Evolutionary conservation across 2,797 vertebrate species (phyloP).

Genomic region (Phyllotis vaccarum): DNA sequence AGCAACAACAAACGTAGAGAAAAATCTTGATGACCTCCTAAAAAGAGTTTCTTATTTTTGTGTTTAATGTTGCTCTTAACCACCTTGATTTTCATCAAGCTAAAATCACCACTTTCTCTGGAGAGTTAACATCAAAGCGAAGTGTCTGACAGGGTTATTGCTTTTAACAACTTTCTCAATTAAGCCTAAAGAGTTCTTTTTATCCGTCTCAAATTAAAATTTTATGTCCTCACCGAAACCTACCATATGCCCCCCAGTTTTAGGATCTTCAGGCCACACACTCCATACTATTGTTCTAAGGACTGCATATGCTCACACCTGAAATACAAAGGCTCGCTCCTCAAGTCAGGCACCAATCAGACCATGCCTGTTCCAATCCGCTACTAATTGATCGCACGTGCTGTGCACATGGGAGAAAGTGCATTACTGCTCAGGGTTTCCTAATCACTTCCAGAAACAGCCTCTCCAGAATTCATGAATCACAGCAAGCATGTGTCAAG

Average conservation of each 20-base stretch:
- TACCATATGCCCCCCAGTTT: constrained; percentile 66
- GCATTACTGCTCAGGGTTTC: neutral
- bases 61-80: neutral
- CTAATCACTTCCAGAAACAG: constrained; percentile 68
- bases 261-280: constrained; percentile 51
- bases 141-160: constrained; percentile 54
- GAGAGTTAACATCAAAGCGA: constrained; percentile 75
- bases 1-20: neutral
- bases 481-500: constrained; percentile 8
- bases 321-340: constrained; percentile 67
- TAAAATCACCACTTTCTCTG: constrained; percentile 12
- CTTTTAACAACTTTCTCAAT: constrained; percentile 78
- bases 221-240: constrained; percentile 64
- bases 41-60: constrained; percentile 3
- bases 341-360: constrained; percentile 15
- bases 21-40: neutral
- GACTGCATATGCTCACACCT: constrained; percentile 55
- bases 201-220: constrained; percentile 63
- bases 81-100: constrained; percentile 36
- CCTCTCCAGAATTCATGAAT: constrained; percentile 42
- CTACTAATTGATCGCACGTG: constrained; percentile 25
- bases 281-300: constrained; percentile 59
- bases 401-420: neutral
- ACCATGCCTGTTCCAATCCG: neutral
- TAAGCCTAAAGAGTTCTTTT: constrained; percentile 68